These are phyloP conservation scores for Apolygus lucorum DNA, from an alignment of 1,140 invertebrate genomes.

Conservation along the genomic window DNA sequence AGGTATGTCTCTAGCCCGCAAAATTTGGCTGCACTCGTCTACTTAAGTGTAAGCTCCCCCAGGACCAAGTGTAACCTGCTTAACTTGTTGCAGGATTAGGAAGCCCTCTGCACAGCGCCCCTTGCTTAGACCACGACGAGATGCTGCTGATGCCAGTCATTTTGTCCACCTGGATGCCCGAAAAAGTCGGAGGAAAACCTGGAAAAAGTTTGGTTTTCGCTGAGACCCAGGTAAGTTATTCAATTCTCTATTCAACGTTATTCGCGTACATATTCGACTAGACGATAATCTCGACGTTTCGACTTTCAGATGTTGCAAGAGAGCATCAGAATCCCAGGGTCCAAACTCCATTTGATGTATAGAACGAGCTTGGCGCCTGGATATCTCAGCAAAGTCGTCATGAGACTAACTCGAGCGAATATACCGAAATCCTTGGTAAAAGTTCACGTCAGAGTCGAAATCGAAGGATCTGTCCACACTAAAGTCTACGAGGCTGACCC, in stretches of 20 bases:
- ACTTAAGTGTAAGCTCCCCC: too few species aligned
- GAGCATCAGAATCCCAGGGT: conserved; percentile 84
- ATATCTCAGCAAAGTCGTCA: conserved; percentile 83
- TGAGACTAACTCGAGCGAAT: conserved; percentile 73
- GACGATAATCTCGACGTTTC: too few species aligned
- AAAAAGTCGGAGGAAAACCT: conserved; percentile 70
- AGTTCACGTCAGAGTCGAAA: conserved; percentile 81
- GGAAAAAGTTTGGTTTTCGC: conserved; percentile 74
- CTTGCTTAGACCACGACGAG: conserved; percentile 78
- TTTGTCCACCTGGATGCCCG: conserved; percentile 75
- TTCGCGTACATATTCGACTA: too few species aligned
- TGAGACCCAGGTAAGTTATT: conserved; percentile 69
- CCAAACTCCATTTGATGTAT: conserved; percentile 83
- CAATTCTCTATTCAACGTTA: too few species aligned
- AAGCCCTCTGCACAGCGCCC: conserved; percentile 35
- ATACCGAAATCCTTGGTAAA: conserved; percentile 72
- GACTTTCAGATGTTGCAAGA: conserved; percentile 93
- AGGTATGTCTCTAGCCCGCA: conserved; percentile 25
- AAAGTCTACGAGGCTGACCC: conserved; percentile 93
- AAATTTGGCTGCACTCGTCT: too few species aligned
- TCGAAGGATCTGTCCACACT: conserved; percentile 83
- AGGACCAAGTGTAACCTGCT: too few species aligned
- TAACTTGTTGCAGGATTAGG: conserved; percentile 26
- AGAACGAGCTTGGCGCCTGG: conserved; percentile 85
- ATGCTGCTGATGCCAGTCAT: conserved; percentile 69